Conservation (phyloP, 1,140 invertebrate genomes). For the Panagrolaimus sp. region DNA sequence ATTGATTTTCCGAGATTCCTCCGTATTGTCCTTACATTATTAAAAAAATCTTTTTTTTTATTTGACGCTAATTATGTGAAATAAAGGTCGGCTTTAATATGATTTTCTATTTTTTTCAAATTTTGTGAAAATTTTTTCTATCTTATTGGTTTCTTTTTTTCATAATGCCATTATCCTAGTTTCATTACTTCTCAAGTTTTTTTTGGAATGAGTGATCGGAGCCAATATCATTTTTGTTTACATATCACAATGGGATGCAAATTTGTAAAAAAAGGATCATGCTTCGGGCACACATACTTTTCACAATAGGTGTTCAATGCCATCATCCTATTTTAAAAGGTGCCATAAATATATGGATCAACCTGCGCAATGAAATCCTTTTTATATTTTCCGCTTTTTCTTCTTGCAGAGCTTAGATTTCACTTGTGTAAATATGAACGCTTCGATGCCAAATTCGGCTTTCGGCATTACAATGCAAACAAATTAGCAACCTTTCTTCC, state of each 20-base stretch:
- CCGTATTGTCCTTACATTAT: no score
- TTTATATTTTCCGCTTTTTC: not conserved
- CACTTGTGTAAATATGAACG: constrained; percentile 5
- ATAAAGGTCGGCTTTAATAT: no score
- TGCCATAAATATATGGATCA: not conserved
- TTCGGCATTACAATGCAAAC: constrained; percentile 14
- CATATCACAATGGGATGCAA: constrained; percentile 8
- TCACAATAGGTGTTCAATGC: not conserved
- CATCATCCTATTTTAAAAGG: no score
- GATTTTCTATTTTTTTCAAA: no score
- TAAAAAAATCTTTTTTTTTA: no score
- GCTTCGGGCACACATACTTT: not conserved
- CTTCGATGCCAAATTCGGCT: constrained; percentile 1
- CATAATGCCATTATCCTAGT: no score
- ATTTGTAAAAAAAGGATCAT: not conserved
- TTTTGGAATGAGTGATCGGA: no score
- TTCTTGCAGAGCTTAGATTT: constrained; percentile 11
- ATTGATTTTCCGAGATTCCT: not conserved
- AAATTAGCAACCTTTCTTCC: constrained; percentile 5
- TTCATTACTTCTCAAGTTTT: no score
- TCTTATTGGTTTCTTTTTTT: no score
- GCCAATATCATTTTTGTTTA: not conserved
- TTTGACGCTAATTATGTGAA: no score
- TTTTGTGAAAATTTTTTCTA: no score
- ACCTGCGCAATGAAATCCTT: constrained; percentile 8